Evolutionary conservation across 2,113 vertebrate genomes (phyloP), one percentile per base, ranked within the genome.

Genomic region (Eulemur macaco): DNA sequence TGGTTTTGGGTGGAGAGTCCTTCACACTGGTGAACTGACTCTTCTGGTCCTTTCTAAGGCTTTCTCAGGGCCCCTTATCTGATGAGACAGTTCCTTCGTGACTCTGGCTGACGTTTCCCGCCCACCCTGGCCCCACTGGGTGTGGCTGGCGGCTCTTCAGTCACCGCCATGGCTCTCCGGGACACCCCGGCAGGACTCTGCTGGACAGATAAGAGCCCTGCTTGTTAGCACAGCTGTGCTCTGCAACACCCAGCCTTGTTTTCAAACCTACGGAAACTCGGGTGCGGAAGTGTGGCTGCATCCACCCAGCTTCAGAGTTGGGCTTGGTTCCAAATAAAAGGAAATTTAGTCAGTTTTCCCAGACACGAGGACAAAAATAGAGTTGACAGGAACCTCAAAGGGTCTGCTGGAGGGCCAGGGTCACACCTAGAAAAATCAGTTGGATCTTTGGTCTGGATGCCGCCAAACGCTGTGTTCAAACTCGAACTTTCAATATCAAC

Each of bases 271-370:
- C 87, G 97, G 97, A 97, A 97, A 97, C 87, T 94, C 96, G 96
- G 94, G 96, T 90, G 96, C 86, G 97, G 97, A 98, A 97, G 94
- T 54, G 92, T 92, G 95, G 90, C 94, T 96, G 29, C 13, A 95
- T 97, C 97, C 97, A 98, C 97, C 97, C 97, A 96, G 86, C 96
- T 95, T 88, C 97, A 94, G 94, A 92, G 92, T 96, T 92, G 95
- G 97, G 96, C 97, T 96, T 39, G 76, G 69, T 96, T 97, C 97
- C 97, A 98, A 94, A 97, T 92, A 17, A 97, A 97, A 98, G 97
- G 97, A 97, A 98, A 98, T 97, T 96, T 86, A 92, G 96, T 97
- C 96, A 97, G 84, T 97, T 97, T 97, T 98, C 96, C 97, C 97
- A 98, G 97, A 97, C 82, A 13, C 17, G 12, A 77, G 42, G 97